Percentiles rank a stretch among this genome's conserved stretches.
phyloP scores from a whole-genome alignment of 2,797 vertebrate species.

The Thaleichthys pacificus region DNA sequence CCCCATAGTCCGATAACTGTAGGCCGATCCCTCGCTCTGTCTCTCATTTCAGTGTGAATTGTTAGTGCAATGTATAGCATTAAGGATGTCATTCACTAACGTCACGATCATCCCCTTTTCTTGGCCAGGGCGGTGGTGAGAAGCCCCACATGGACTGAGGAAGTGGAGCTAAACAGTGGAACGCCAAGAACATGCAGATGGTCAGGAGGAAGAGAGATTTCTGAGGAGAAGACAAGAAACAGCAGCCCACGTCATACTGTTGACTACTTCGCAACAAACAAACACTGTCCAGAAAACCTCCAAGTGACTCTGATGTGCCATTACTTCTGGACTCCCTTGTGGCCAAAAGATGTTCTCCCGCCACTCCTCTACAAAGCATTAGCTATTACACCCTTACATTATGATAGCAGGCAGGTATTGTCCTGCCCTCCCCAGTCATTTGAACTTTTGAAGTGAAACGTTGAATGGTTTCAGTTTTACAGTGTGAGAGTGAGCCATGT shows the following conservation, averaged over 20 bases:
- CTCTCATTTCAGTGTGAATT: no score
- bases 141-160: slow-evolving; percentile 90
- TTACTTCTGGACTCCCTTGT: slow-evolving; percentile 59
- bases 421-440: slow-evolving; percentile 34
- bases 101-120: slow-evolving; percentile 1
- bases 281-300: slow-evolving; percentile 32
- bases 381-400: slow-evolving; percentile 27
- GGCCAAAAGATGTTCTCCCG: slow-evolving; percentile 56
- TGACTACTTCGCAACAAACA: slow-evolving; percentile 34
- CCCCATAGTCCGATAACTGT: no score
- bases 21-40: no score
- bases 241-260: slow-evolving; percentile 49
- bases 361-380: slow-evolving; percentile 41
- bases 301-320: slow-evolving; percentile 61
- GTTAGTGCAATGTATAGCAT: background rate
- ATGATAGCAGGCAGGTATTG: slow-evolving; percentile 38
- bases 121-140: slow-evolving; percentile 82
- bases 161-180: slow-evolving; percentile 33
- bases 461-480: slow-evolving; percentile 41
- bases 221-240: slow-evolving; percentile 34
- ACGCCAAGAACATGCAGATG: slow-evolving; percentile 27
- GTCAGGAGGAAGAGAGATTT: slow-evolving; percentile 28
- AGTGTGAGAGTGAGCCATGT: slow-evolving; percentile 25
- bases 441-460: slow-evolving; percentile 40
- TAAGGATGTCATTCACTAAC: background rate